Conservation (phyloP, 2,113 vertebrate species). For the Seriola aureovittata region DNA sequence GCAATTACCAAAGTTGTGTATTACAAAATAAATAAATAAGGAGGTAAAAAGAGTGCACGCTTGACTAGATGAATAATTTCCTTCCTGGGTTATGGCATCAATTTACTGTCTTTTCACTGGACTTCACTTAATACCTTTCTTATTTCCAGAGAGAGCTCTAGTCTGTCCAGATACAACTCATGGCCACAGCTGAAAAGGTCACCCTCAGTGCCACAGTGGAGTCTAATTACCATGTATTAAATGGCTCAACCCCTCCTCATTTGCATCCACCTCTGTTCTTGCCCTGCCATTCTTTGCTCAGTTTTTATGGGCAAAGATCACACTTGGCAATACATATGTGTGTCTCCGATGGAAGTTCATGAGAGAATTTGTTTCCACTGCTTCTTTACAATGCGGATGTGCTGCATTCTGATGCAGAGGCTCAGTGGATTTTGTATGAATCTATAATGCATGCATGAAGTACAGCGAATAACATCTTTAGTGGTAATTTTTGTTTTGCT, state of each 20-base stretch:
- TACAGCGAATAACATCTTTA: neutral
- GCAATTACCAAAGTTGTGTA: slow-evolving; percentile 66
- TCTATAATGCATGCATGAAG: neutral
- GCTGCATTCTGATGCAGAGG: slow-evolving; percentile 4
- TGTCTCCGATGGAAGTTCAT: slow-evolving; percentile 34
- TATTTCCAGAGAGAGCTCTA: slow-evolving; percentile 40
- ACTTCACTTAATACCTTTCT: slow-evolving; percentile 42
- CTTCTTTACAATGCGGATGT: slow-evolving; percentile 19
- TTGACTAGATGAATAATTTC: slow-evolving; percentile 56
- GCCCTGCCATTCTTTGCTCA: slow-evolving; percentile 42
- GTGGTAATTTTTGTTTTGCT: neutral
- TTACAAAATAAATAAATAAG: slow-evolving; percentile 69
- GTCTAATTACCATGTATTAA: slow-evolving; percentile 75
- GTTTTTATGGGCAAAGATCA: slow-evolving; percentile 50
- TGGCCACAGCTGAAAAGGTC: slow-evolving; percentile 64
- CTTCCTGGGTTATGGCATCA: slow-evolving; percentile 25
- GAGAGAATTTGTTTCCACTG: neutral
- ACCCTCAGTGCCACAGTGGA: slow-evolving; percentile 38
- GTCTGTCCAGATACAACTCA: slow-evolving; percentile 46
- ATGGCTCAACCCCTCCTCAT: slow-evolving; percentile 57
- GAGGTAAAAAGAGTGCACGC: slow-evolving; percentile 33
- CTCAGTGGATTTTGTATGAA: neutral
- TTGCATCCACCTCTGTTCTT: slow-evolving; percentile 68
- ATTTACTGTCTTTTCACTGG: slow-evolving; percentile 26
- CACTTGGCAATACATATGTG: slow-evolving; percentile 7